These are phyloP conservation scores for Pampusana beccarii DNA, from an alignment of 2,113 vertebrate genomes.

Conservation along the genomic window DNA sequence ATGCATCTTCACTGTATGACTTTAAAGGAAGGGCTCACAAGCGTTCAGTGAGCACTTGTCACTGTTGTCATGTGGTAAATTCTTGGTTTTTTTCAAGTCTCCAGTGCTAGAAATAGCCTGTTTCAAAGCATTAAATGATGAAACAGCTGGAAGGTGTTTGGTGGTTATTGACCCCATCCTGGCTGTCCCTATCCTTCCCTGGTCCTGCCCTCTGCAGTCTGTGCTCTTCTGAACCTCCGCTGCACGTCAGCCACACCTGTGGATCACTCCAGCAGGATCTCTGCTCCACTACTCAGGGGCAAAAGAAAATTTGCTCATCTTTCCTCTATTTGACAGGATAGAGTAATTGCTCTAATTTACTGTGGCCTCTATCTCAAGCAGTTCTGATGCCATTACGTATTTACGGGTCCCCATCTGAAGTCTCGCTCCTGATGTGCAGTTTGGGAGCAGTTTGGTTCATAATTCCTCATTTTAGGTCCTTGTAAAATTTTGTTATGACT, in stretches of 20 bases:
- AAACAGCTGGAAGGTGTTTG: not conserved
- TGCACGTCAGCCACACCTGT: not conserved
- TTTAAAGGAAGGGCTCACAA: not conserved
- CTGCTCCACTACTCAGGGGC: not conserved
- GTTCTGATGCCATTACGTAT: fast-evolving
- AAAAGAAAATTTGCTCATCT: not conserved
- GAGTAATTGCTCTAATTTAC: not conserved
- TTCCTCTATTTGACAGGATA: not conserved
- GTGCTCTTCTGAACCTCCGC: not conserved
- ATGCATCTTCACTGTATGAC: not conserved
- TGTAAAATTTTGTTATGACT: not conserved
- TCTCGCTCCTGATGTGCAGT: not conserved
- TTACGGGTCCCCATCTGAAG: not conserved
- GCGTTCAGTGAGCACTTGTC: not conserved
- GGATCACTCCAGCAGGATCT: not conserved
- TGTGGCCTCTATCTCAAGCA: fast-evolving
- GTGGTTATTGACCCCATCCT: not conserved
- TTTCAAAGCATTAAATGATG: not conserved
- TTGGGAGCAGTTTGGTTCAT: not conserved
- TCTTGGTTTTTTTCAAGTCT: not conserved
- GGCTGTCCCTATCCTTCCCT: not conserved
- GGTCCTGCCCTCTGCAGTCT: not conserved
- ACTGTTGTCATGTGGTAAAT: not conserved
- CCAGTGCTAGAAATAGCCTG: not conserved
- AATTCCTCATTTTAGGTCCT: not conserved